Base-by-base conservation (phyloP, 2,888 invertebrate species). In the Ophion ventricosus region DNA sequence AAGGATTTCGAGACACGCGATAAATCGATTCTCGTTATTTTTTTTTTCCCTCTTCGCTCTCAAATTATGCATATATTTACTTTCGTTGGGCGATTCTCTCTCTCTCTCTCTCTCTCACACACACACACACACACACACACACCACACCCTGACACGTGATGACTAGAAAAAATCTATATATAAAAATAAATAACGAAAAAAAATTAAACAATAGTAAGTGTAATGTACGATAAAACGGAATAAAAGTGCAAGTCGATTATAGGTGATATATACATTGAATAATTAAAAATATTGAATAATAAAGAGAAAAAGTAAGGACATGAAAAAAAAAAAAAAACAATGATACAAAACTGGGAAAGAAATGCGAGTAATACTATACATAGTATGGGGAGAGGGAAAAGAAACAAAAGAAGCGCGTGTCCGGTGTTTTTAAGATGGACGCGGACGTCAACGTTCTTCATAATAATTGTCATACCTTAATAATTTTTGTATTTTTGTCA, bases 401-500 rank as follows among this genome's bases (percentile, higher is more conserved):
- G 66, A 63, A 78, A 40, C 10, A 20, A 23, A 23, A 57, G 23
- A 57, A 57, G 23, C 54, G 75, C 61, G 73, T 35, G 78, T 81
- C 79, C 67, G 80, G 78, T 85, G 80, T 83, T 77, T 80, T 66
- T 77, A 83, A 59, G 77, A 80, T 72, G 76, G 63, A 57, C 57
- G 80, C 74, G 76, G 81, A 78, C 73, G 80, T 82, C 83, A 40
- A 75, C 87, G 89, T 92, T 90, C 87, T 88, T 90, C 88, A 87
- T 89, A 88, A 89, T 88, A 88, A 90, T 90, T 90, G 90, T 88
- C 89, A 92, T 90, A 90, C 87, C 89, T 90, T 91, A 90, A 91
- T 91, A 90, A 91, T 91, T 92, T 92, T 92, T 92, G 90, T 92
- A 91, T 92, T 92, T 92, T 92, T 91, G 89, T 90, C 90, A 91